Conservation (phyloP, 2,888 invertebrate species). For the Tineola bisselliella region DNA sequence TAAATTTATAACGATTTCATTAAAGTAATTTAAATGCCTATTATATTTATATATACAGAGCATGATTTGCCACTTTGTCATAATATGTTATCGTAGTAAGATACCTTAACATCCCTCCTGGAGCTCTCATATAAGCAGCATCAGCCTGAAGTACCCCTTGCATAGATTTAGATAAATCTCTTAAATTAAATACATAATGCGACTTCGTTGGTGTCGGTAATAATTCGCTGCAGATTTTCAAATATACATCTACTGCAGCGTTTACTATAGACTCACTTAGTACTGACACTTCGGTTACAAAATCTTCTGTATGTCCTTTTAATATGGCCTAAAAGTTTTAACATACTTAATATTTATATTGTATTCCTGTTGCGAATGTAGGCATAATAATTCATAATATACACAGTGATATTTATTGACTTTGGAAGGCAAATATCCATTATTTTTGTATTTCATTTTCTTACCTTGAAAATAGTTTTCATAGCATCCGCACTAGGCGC, state of each 20-base stretch:
- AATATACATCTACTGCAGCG: conserved; percentile 86
- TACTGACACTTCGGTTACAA: conserved; percentile 74
- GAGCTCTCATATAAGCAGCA: conserved; percentile 73
- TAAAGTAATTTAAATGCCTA: too few species aligned
- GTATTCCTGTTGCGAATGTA: too few species aligned
- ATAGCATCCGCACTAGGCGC: conserved; percentile 80
- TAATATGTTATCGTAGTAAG: background rate
- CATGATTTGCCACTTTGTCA: too few species aligned
- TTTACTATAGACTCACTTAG: conserved; percentile 78
- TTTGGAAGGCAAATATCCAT: too few species aligned
- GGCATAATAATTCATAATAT: too few species aligned
- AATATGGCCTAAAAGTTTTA: conserved; percentile 70
- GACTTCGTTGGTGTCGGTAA: conserved; percentile 92
- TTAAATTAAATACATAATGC: conserved; percentile 91
- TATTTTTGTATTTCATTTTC: background rate
- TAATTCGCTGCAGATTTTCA: conserved; percentile 79
- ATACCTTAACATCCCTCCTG: conserved; percentile 74
- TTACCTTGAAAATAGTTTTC: conserved; percentile 78
- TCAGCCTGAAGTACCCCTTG: conserved; percentile 91
- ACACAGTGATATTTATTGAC: too few species aligned
- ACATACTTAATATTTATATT: too few species aligned
- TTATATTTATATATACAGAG: too few species aligned
- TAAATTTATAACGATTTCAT: too few species aligned
- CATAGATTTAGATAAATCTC: conserved; percentile 89
- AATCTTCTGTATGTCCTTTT: conserved; percentile 81